These are phyloP conservation scores for Conus betulinus DNA, from an alignment of 1,140 invertebrate species.

Conservation along the genomic window DNA sequence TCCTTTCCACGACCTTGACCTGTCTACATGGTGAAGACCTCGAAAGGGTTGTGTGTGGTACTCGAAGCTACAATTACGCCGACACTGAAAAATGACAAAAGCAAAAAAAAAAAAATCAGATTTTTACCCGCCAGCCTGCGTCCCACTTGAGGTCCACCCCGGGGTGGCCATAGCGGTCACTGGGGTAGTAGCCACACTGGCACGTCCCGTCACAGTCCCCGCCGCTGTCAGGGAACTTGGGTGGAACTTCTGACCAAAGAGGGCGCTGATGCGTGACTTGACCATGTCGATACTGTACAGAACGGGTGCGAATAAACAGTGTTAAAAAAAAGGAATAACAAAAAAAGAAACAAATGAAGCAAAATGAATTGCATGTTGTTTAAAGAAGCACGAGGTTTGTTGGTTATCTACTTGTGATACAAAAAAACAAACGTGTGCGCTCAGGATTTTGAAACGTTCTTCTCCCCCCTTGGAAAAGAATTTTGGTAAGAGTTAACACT, in stretches of 20 bases:
- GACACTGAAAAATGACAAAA: neutral
- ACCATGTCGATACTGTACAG: conserved; percentile 43
- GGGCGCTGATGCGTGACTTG: conserved; percentile 39
- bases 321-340: neutral
- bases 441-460: too few species aligned
- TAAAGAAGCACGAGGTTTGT: too few species aligned
- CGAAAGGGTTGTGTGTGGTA: too few species aligned
- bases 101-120: neutral
- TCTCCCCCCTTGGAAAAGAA: too few species aligned
- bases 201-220: conserved; percentile 34
- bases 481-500: too few species aligned
- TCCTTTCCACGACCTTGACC: too few species aligned
- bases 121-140: neutral
- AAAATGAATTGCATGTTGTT: too few species aligned
- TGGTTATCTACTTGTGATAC: too few species aligned
- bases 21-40: too few species aligned
- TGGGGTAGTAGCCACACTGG: conserved; percentile 47
- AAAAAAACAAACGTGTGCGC: too few species aligned
- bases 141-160: conserved; percentile 44
- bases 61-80: neutral
- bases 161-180: conserved; percentile 31
- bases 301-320: neutral
- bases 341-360: neutral
- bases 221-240: conserved; percentile 43
- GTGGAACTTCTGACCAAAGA: conserved; percentile 56